Percentiles rank a stretch among this genome's conserved stretches.
phyloP scores from a whole-genome alignment of 2,113 vertebrate genomes.

The Hystrix brachyura region DNA sequence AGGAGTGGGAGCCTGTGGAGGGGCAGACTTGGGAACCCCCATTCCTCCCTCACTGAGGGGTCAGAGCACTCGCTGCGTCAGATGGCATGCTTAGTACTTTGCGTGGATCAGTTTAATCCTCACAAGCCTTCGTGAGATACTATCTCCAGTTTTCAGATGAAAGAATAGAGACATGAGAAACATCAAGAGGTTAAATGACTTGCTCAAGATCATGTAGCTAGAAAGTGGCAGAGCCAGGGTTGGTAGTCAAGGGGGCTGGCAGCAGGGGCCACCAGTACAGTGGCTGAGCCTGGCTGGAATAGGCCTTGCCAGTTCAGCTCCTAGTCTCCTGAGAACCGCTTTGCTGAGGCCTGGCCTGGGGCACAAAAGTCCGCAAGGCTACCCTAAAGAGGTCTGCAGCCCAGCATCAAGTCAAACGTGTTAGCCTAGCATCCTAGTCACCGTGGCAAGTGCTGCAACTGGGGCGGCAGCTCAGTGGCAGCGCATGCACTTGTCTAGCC shows the following conservation, averaged over 20 bases:
- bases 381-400: background rate
- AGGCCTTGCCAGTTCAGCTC: background rate
- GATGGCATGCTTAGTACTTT: background rate
- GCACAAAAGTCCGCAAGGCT: background rate
- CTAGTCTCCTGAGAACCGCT: background rate
- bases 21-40: background rate
- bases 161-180: constrained; percentile 17
- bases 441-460: background rate
- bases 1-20: background rate
- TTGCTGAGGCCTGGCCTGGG: background rate
- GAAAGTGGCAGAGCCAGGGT: background rate
- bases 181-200: background rate
- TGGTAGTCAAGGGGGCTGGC: background rate
- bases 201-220: background rate
- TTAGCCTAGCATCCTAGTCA: background rate
- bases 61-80: background rate
- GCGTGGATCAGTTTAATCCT: background rate
- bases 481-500: background rate
- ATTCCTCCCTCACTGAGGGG: background rate
- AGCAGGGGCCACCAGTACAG: background rate
- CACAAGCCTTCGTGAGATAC: background rate
- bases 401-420: background rate
- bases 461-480: background rate
- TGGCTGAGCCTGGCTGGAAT: background rate
- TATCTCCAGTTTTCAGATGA: constrained; percentile 9